Conservation (phyloP, 2,888 invertebrate species). For the Imbricaverruca yamaguchii region DNA sequence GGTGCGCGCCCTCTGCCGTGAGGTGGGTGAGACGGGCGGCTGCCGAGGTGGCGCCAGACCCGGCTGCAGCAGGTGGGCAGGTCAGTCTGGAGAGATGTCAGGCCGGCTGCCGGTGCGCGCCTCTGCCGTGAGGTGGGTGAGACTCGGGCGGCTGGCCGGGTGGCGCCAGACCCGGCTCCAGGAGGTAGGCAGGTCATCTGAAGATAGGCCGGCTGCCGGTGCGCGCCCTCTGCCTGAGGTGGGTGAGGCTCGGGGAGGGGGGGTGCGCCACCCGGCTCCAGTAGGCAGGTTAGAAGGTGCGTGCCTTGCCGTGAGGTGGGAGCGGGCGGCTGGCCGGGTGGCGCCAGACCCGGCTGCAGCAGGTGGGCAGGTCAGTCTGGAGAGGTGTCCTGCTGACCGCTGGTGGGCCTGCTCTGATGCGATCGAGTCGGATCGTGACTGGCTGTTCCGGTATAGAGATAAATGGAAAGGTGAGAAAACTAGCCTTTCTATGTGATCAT, state of each 20-base stretch:
- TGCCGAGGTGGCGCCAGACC: not conserved
- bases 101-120: too few relatives aligned
- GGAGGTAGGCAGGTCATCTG: not conserved
- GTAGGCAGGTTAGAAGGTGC: not conserved
- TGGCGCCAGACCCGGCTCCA: not conserved
- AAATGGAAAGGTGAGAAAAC: too few relatives aligned
- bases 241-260: too few relatives aligned
- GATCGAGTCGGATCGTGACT: too few relatives aligned
- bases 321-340: not conserved
- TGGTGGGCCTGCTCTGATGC: too few relatives aligned
- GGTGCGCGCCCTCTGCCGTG: too few relatives aligned
- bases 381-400: not conserved
- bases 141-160: too few relatives aligned
- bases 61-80: not conserved
- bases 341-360: not conserved
- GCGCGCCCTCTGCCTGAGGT: slow-evolving; percentile 1
- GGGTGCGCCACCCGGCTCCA: not conserved
- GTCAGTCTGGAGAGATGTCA: too few relatives aligned
- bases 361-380: not conserved
- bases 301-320: not conserved
- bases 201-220: too few relatives aligned
- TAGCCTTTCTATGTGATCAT: too few relatives aligned
- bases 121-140: too few relatives aligned
- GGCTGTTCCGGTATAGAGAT: too few relatives aligned
- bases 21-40: not conserved